Percentiles rank a stretch among this genome's conserved stretches.
Evolutionary conservation across 2,797 vertebrate genomes (phyloP).

Genomic region (Chrysocyon brachyurus): DNA sequence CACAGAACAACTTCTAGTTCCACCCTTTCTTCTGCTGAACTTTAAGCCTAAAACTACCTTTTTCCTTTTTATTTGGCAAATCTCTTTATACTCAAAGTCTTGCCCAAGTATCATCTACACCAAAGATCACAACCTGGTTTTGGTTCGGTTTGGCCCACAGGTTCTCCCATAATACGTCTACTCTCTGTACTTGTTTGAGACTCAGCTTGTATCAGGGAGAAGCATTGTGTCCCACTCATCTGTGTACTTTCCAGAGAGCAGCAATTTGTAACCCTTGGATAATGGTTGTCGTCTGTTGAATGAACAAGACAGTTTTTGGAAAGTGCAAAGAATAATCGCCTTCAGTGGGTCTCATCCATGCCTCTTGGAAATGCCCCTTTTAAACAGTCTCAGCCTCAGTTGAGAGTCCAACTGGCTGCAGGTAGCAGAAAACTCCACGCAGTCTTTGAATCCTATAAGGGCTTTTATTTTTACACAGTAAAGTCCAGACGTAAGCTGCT

Average conservation of each 20-base stretch:
- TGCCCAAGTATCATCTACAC: not conserved
- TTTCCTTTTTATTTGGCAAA: not conserved
- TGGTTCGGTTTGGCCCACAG: not conserved
- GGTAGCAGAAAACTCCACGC: not conserved
- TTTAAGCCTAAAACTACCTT: not conserved
- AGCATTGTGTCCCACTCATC: not conserved
- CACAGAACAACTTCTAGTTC: not conserved
- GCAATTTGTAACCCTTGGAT: not conserved
- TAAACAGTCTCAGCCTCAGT: not conserved
- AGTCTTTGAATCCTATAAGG: not conserved
- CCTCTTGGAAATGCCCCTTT: not conserved
- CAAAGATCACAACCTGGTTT: not conserved
- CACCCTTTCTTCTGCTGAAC: not conserved
- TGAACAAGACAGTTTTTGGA: not conserved
- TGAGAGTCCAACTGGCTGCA: not conserved
- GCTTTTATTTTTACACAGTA: not conserved
- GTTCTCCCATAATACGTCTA: not conserved
- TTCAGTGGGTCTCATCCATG: not conserved
- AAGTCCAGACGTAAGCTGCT: constrained; percentile 27
- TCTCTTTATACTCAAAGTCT: not conserved
- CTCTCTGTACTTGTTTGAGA: not conserved
- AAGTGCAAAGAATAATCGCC: not conserved
- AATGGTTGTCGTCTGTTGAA: not conserved
- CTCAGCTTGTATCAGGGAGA: not conserved
- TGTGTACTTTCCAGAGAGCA: not conserved